These are phyloP conservation scores for Eucera pruinosa DNA, from an alignment of 2,888 invertebrate species.

Conservation along the genomic window DNA sequence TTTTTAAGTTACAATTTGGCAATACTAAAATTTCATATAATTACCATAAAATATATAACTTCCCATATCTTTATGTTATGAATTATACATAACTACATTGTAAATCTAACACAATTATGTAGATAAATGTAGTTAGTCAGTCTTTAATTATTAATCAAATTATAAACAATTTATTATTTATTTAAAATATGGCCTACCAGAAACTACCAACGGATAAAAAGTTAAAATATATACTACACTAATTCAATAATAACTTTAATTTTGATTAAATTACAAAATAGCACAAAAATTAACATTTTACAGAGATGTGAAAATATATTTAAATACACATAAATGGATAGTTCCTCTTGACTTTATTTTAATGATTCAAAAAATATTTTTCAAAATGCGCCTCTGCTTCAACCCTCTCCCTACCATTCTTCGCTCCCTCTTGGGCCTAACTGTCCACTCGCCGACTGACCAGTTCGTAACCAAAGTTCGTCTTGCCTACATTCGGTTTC, in stretches of 20 bases:
- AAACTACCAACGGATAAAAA: background rate
- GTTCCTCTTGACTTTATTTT: too few relatives aligned
- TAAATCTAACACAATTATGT: too few relatives aligned
- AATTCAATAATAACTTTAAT: background rate
- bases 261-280: background rate
- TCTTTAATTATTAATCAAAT: background rate
- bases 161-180: background rate
- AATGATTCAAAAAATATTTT: slow-evolving; percentile 5
- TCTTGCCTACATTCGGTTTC: slow-evolving; percentile 41
- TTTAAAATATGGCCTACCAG: background rate
- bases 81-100: too few relatives aligned
- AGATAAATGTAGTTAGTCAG: background rate
- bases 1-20: background rate
- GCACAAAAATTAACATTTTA: background rate
- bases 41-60: too few relatives aligned
- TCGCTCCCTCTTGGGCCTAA: slow-evolving; percentile 51
- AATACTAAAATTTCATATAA: background rate
- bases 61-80: too few relatives aligned
- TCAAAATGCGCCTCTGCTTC: slow-evolving; percentile 63
- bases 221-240: background rate
- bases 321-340: too few relatives aligned
- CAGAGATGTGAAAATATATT: too few relatives aligned
- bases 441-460: slow-evolving; percentile 61
- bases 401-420: slow-evolving; percentile 64
- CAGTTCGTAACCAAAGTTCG: slow-evolving; percentile 63